Evolutionary conservation across 2,113 vertebrate genomes (phyloP), one percentile per base, ranked within the genome.

Genomic region (Vireo altiloquus): DNA sequence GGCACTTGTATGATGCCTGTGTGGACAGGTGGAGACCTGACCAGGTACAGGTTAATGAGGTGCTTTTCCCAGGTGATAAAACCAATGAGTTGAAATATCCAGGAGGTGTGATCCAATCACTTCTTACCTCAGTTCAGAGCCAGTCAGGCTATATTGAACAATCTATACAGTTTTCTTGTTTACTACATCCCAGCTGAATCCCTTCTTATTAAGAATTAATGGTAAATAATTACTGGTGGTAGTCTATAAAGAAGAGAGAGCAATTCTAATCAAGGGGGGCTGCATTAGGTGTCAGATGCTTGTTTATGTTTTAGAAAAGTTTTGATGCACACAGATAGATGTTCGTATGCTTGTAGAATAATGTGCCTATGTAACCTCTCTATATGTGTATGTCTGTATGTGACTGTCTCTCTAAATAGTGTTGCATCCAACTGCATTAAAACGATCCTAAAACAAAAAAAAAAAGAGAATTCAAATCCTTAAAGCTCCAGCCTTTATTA

Each of bases 171-270:
- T 93, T 93, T 60, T 59, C 85, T 93, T 89, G 74, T 95, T 97
- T 94, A 70, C 79, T 69, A 15, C 47, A 47, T 94, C 89, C 79
- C 66, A 82, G 70, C n/a, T 87, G 90, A 83, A 88, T 39, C 68
- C 70, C 75, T 85, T 93, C 50, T 70, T 8, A 11, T 95, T 94
- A 93, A 95, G 91, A 64, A 63, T 65, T 88, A 78, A 90, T 78
- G 77, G 87, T 95, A 94, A 95, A 83, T 92, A 92, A 96, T 96
- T 91, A 82, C 77, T 89, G 39, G 44, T 77, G 52, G 44, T 61
- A n/a, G 74, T 94, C 61, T 69, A 11, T 1, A 1, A 72, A 95
- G 65, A 57, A 90, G 87, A 75, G 69, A 47, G 46, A 80, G 49
- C 47, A 60, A 4, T 50, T 96, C 89, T 88, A 87, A 91, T 82